phyloP scores from a whole-genome alignment of 2,888 invertebrate species.

The Drosophila neonasuta region DNA sequence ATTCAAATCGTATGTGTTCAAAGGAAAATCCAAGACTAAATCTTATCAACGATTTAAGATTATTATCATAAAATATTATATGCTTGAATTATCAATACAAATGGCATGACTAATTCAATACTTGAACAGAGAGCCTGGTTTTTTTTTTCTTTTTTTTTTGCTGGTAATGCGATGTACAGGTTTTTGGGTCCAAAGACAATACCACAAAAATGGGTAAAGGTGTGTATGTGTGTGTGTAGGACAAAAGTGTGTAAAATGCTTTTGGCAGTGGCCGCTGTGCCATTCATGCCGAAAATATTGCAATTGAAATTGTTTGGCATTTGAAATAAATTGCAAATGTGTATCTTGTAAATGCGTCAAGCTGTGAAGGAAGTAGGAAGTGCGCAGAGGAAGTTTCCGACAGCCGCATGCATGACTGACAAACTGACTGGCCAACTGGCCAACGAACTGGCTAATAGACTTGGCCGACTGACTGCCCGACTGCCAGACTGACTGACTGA shows the following conservation, averaged over 20 bases:
- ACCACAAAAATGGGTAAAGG: conserved; percentile 51
- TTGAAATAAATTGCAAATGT: conserved; percentile 75
- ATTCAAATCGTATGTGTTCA: no score
- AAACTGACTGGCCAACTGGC: conserved; percentile 23
- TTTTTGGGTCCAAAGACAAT: conserved; percentile 39
- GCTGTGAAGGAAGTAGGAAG: conserved; percentile 73
- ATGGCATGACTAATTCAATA: not conserved
- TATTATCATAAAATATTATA: not conserved
- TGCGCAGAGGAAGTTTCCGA: conserved; percentile 51
- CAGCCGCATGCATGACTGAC: conserved; percentile 37
- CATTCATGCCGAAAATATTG: conserved; percentile 62
- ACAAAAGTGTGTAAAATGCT: conserved; percentile 23
- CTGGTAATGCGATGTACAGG: not conserved
- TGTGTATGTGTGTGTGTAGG: conserved; percentile 22
- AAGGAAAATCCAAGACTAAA: no score
- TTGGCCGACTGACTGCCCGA: no score
- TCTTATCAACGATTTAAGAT: not conserved
- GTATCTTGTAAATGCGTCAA: conserved; percentile 58
- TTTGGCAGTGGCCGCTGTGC: conserved; percentile 49
- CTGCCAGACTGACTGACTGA: not conserved
- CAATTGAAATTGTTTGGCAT: conserved; percentile 71
- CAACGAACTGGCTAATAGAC: no score
- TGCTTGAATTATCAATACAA: not conserved
- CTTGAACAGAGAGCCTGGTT: not conserved
- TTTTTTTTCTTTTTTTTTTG: not conserved